Base-by-base conservation (phyloP, 92 coral and sea anemone species). In the Actinostola sp. region DNA sequence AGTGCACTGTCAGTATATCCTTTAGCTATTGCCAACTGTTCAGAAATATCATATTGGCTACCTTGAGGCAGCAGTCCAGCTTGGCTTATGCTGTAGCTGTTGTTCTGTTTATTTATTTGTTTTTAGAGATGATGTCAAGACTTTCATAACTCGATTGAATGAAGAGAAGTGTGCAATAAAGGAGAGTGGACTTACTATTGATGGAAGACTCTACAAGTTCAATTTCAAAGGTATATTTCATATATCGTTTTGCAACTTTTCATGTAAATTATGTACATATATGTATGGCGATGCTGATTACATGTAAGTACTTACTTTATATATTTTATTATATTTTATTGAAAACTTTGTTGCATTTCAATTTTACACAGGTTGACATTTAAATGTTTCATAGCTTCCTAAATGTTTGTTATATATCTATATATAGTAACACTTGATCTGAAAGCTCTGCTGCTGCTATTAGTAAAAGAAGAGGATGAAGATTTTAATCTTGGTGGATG, bases 171-270 rank as follows among this genome's bases (percentile, higher is more conserved):
- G 36, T 23, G 28, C 30, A 0, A 19, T 75, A 21, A 75, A 75
- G 45, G 28, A 78, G 19, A 58, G 44, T n/a, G 83, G 83, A 13
- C 34, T 78, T 12, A 35, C 43, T 38, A 77, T 78, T 19, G 83
- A 78, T 78, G 83, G 83, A 24, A 69, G 36, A 57, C 39, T n/a
- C 29, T 69, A 78, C 61, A 78, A 67, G 26, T 7, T 77, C n/a
- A 46, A 66, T 17, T 77, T 77, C 66, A 66, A 50, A 67, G 66
- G 82, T 67, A 66, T 0, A 14, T 10, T 28, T 32, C 14, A 32
- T 63, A 8, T 26, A 24, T 31, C 34, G 12, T 28, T 30, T 59
- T n/a, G 9, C 12, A 29, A 34, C 34, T n/a, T n/a, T n/a, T n/a
- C n/a, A n/a, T n/a, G n/a, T 28, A 9, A 17, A 14, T 30, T 31